phyloP scores from a whole-genome alignment of 2,888 invertebrate species.

The Aphidoletes aphidimyza region DNA sequence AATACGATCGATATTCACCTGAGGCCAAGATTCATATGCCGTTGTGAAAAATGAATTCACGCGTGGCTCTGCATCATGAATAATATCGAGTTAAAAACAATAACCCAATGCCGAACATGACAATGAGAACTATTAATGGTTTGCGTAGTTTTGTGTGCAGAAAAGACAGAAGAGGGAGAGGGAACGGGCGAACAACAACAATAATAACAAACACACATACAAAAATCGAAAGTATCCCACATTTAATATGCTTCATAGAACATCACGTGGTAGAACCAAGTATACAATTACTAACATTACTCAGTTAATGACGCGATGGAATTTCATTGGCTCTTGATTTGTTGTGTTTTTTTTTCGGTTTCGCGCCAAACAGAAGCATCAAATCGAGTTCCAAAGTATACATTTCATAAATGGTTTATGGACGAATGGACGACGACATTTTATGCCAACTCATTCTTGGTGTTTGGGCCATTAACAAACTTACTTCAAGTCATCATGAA shows the following conservation, averaged over 20 bases:
- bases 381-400: background rate
- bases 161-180: too few species aligned
- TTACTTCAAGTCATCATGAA: too few species aligned
- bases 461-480: too few species aligned
- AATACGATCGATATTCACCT: constrained; percentile 34
- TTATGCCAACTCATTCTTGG: too few species aligned
- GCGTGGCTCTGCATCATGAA: constrained; percentile 1
- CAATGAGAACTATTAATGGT: background rate
- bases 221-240: constrained; percentile 2
- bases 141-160: background rate
- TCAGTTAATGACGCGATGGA: background rate
- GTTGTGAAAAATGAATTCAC: background rate
- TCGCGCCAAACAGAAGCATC: background rate
- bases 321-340: background rate
- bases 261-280: background rate
- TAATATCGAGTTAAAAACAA: background rate
- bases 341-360: background rate
- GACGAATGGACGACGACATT: too few species aligned
- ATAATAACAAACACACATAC: background rate
- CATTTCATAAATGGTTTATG: too few species aligned
- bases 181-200: background rate
- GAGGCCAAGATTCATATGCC: background rate
- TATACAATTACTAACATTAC: background rate
- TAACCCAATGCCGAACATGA: background rate
- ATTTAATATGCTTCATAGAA: background rate